Conservation (phyloP, 1,140 invertebrate species). For the Catajapyx aquilonaris region DNA sequence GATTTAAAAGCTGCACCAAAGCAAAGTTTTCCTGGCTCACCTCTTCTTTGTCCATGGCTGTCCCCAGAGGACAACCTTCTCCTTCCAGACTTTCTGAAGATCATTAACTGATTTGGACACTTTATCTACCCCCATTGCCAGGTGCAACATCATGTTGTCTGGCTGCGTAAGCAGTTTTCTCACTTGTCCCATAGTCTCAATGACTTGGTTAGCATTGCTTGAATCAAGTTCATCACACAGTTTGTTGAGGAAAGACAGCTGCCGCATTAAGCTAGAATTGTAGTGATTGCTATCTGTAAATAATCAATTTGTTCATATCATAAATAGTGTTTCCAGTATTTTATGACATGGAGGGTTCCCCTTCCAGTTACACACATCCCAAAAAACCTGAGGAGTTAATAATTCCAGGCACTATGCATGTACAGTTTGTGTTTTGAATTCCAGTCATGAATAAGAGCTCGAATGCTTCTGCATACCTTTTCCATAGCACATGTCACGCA, state of each 20-base stretch:
- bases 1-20: too few relatives aligned
- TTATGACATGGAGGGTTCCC: too few relatives aligned
- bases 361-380: too few relatives aligned
- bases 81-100: slow-evolving; percentile 29
- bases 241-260: slow-evolving; percentile 51
- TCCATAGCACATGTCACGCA: slow-evolving; percentile 35
- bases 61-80: too few relatives aligned
- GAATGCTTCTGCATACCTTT: slow-evolving; percentile 34
- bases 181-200: slow-evolving; percentile 36
- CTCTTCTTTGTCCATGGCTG: too few relatives aligned
- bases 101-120: slow-evolving; percentile 25
- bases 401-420: too few relatives aligned
- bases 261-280: slow-evolving; percentile 41
- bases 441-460: too few relatives aligned
- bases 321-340: slow-evolving; percentile 4
- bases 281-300: slow-evolving; percentile 46
- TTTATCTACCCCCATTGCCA: slow-evolving; percentile 44
- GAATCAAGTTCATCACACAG: slow-evolving; percentile 33
- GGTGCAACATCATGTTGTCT: slow-evolving; percentile 38
- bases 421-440: too few relatives aligned
- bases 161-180: slow-evolving; percentile 32
- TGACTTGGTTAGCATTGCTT: slow-evolving; percentile 19
- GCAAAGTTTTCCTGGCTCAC: slow-evolving; percentile 5
- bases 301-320: slow-evolving; percentile 4
- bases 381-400: too few relatives aligned